Percentiles rank a stretch among this genome's conserved stretches.
Conservation (phyloP, 92 coral and sea anemone genomes). For the Porites evermanni region DNA sequence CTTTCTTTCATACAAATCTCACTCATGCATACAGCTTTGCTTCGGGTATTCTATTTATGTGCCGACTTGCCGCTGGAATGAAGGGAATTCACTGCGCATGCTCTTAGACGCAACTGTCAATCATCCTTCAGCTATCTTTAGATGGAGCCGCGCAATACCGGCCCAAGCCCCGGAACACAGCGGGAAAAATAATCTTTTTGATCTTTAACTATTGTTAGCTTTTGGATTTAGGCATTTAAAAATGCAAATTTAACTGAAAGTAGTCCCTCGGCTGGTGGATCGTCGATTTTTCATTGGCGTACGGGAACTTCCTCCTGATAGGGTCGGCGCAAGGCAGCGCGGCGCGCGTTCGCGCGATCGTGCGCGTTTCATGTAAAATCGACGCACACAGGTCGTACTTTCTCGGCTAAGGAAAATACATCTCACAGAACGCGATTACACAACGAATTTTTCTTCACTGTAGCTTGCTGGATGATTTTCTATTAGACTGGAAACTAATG, state of each 20-base stretch:
- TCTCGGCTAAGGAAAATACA: too few species aligned
- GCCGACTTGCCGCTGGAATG: constrained; percentile 29
- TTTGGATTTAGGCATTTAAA: too few species aligned
- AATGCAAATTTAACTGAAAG: background rate
- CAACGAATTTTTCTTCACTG: too few species aligned
- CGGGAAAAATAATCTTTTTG: background rate
- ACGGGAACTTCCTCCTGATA: background rate
- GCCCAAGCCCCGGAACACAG: constrained; percentile 23
- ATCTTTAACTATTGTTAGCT: background rate
- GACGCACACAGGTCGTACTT: too few species aligned
- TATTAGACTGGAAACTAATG: too few species aligned
- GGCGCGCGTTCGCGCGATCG: background rate
- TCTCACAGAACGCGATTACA: too few species aligned
- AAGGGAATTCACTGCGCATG: constrained; percentile 37
- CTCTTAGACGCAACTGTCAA: constrained; percentile 8
- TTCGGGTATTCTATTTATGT: constrained; percentile 32
- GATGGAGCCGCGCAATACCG: constrained; percentile 15
- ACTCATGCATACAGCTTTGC: constrained; percentile 31
- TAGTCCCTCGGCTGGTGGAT: background rate
- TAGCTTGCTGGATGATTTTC: too few species aligned
- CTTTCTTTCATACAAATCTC: constrained; percentile 5
- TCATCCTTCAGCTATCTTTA: background rate
- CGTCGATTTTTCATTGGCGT: background rate
- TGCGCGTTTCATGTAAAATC: background rate
- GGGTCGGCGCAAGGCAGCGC: background rate